Evolutionary conservation across 2,888 invertebrate genomes (phyloP).

Genomic region (Protophormia terraenovae): DNA sequence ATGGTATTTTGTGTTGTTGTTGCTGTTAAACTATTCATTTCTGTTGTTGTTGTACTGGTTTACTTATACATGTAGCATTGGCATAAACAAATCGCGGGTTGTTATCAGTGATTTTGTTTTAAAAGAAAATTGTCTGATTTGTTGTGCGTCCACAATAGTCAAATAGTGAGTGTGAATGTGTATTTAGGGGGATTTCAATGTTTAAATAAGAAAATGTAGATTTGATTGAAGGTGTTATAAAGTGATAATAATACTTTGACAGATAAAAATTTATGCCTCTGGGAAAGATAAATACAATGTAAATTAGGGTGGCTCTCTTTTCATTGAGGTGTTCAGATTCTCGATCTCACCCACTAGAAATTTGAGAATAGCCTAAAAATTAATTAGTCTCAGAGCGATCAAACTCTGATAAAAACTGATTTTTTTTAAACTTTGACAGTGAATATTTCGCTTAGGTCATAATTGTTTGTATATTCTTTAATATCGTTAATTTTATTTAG

Average conservation of each 20-base stretch:
- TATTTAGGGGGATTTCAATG: neutral
- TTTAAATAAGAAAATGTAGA: neutral
- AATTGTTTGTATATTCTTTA: too few relatives aligned
- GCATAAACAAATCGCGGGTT: neutral
- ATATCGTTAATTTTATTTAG: too few relatives aligned
- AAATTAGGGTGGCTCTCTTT: too few relatives aligned
- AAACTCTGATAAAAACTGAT: too few relatives aligned
- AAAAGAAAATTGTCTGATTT: neutral
- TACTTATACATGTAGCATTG: neutral
- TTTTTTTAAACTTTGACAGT: too few relatives aligned
- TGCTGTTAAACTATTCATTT: neutral
- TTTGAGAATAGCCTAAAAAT: too few relatives aligned
- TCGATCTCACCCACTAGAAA: too few relatives aligned
- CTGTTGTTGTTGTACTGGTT: constrained; percentile 5
- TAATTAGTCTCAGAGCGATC: too few relatives aligned
- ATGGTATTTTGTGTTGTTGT: constrained; percentile 12
- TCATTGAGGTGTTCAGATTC: too few relatives aligned
- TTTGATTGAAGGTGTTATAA: neutral
- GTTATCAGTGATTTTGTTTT: constrained; percentile 5
- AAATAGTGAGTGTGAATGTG: neutral
- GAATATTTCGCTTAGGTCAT: too few relatives aligned
- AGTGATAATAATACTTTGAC: neutral
- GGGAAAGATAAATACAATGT: neutral
- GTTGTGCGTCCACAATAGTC: too few relatives aligned
- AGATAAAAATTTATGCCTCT: neutral